phyloP scores from a whole-genome alignment of 2,797 vertebrate species.

The Squalus acanthias region DNA sequence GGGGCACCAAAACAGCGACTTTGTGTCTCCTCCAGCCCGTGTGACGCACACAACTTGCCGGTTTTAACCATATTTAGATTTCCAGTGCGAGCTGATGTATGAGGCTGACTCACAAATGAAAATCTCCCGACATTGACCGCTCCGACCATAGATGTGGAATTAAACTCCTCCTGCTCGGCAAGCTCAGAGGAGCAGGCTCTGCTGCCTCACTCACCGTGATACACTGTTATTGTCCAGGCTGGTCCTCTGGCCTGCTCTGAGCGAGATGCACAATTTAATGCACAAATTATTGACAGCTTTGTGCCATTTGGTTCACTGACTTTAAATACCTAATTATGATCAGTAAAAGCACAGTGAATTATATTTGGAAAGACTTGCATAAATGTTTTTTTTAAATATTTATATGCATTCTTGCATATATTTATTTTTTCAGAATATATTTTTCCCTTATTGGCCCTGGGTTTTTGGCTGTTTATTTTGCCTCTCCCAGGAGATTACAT shows the following conservation, averaged over 20 bases:
- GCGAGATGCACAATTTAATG: background rate
- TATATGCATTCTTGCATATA: background rate
- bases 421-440: background rate
- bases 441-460: background rate
- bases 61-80: no score
- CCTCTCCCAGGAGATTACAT: no score
- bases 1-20: background rate
- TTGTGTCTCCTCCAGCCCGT: no score
- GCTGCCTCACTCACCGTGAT: background rate
- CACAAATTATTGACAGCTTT: background rate
- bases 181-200: background rate
- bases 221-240: background rate
- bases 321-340: background rate
- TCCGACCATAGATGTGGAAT: background rate
- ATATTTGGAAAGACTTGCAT: background rate
- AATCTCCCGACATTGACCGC: background rate
- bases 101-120: background rate
- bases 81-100: no score
- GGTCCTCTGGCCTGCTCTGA: background rate
- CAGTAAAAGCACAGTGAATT: background rate
- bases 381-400: background rate
- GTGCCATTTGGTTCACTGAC: background rate
- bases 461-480: background rate
- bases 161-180: background rate
- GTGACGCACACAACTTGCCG: no score